Evolutionary conservation across 2,888 invertebrate species (phyloP).

Genomic region (Cheilosia vulpina): DNA sequence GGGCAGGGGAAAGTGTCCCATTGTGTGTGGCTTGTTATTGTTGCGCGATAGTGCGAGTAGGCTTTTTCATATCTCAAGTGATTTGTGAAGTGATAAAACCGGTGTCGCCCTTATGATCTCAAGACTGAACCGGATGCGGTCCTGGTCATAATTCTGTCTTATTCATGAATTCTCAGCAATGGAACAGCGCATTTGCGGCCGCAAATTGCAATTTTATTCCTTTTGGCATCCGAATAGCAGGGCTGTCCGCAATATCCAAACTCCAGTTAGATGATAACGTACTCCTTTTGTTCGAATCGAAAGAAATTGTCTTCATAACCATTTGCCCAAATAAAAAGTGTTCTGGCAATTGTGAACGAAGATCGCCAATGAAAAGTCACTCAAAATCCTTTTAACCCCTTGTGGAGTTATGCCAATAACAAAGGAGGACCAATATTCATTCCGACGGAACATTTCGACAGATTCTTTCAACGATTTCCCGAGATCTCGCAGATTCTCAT

Average conservation of each 20-base stretch:
- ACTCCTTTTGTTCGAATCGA: conserved; percentile 35
- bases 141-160: conserved; percentile 32
- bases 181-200: conserved; percentile 18
- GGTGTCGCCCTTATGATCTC: conserved; percentile 3
- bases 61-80: conserved; percentile 30
- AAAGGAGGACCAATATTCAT: conserved; percentile 44
- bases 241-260: conserved; percentile 1
- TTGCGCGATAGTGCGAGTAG: conserved; percentile 13
- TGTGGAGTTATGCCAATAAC: conserved; percentile 49
- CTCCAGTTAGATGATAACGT: background rate
- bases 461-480: conserved; percentile 46
- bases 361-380: conserved; percentile 53
- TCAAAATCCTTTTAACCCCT: conserved; percentile 43
- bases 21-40: conserved; percentile 45
- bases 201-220: conserved; percentile 66
- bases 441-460: conserved; percentile 51
- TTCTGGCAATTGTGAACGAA: conserved; percentile 53
- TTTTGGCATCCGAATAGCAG: conserved; percentile 45
- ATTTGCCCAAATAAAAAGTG: conserved; percentile 21
- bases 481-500: conserved; percentile 49
- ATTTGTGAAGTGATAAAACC: conserved; percentile 37
- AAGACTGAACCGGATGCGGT: conserved; percentile 23
- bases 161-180: conserved; percentile 16
- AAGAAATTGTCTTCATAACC: conserved; percentile 52
- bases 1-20: conserved; percentile 3